Base-by-base conservation (phyloP, 2,888 invertebrate species). In the Prosapia bicincta region DNA sequence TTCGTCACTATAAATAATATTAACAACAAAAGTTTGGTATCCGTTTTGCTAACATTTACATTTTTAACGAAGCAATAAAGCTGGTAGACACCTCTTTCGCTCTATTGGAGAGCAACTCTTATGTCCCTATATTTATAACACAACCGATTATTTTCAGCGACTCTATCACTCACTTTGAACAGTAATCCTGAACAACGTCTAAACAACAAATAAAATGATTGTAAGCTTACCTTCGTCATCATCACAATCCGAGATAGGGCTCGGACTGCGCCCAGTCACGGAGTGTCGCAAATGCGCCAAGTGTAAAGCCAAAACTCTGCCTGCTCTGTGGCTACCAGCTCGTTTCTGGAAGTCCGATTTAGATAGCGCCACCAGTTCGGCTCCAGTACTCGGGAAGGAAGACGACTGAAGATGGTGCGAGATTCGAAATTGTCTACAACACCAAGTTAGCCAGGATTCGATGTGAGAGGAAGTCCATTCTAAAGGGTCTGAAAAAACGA, bases 401-500 rank as follows among this genome's bases (percentile, higher is more conserved):
- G 84, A 79, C 2, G 86, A 81, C 79, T 87, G 86, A 43, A 89
- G 89, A 77, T 85, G 82, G 6, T 89, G 88, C 68, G 86, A 85
- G 77, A 91, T 86, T 54, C 88, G 85, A 81, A 91, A 90, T 80
- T 88, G 88, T 72, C 86, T 86, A 30, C 87, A 86, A 81, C 89
- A 88, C 91, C 91, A 91, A 66, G 84, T 84, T 68, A 91, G 83
- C 91, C 91, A 91, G 69, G 87, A 86, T 76, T 84, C 84, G 78
- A 91, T 88, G 83, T 91, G 88, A 30, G 84, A 84, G 20, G 84
- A 82, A 77, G 85, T 88, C 91, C 91, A 91, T 82, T 89, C 89
- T 71, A 87, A 85, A 26, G 91, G 91, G 87, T 91, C 91, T 89
- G 82, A 43, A 66, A 32, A 66, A 30, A 26, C n/a, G n/a, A n/a